Base-by-base conservation (phyloP, 2,888 invertebrate species). In the Lasioglossum lativentre region DNA sequence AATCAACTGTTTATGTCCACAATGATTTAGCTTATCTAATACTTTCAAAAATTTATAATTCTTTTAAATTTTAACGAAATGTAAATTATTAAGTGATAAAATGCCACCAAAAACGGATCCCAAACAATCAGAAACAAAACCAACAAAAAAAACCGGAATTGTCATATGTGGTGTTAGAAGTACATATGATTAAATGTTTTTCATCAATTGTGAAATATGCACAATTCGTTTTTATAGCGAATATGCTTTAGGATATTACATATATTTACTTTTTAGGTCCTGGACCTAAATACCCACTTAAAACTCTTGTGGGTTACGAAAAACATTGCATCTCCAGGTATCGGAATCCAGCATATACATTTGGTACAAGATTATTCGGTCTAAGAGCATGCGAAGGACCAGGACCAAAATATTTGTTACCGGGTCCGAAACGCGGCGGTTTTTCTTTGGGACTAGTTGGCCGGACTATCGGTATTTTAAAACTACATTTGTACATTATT, bases 281-380 rank as follows among this genome's bases (percentile, higher is more conserved):
- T 71, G 97, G 97, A 0, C 97, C 97, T 30, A 91, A 92, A 56
- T 97, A 97, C 95, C 88, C 93, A 92, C 95, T 97, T 78, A 97
- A 96, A 23, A 95, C 97, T 1, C 96, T 96, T 10, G 96, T 96
- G n/a, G 97, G 97, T 2, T 96, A 95, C 94, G 93, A 95, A 10
- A 90, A 94, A 27, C 97, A 97, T 95, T 97, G 97, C 94, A 95
- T 96, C 16, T 96, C 96, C 10, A 96, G 95, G 75, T 95, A 95
- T 92, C 95, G 97, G 85, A 96, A 96, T 94, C 97, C 97, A 6
- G 96, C 96, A 93, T 97, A 95, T 94, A 96, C 97, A 71, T 96
- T 97, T 93, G 96, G 96, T 30, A 93, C 93, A 4, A 94, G 95
- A 45, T 90, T 92, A 47, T 76, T 90, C 2, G 40, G 74, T 12